A percentile compares a stretch with the other conserved stretches of the same genome.
These are phyloP conservation scores for Amblyornis subalaris DNA, from an alignment of 2,113 vertebrate genomes.

Conservation along the genomic window DNA sequence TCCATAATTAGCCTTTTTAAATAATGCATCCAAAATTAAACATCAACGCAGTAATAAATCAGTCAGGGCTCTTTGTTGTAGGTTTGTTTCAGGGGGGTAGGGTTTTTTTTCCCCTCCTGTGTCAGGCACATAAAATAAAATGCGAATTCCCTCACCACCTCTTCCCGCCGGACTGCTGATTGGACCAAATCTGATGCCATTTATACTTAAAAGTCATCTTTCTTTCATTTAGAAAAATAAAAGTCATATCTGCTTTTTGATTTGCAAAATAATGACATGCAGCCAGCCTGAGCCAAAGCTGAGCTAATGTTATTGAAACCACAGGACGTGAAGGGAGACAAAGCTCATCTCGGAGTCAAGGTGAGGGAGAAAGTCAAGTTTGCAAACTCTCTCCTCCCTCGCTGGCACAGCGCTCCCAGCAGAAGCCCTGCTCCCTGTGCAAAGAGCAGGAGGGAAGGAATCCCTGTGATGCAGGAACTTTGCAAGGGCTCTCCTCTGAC, in stretches of 20 bases:
- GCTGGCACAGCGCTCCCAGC: fast-evolving
- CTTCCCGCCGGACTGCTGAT: not conserved
- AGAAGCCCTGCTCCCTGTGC: not conserved
- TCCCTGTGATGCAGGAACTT: not conserved
- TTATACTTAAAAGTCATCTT: conserved; percentile 31
- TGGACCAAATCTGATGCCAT: not conserved
- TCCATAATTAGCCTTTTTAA: conserved; percentile 70
- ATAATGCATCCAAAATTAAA: conserved; percentile 71
- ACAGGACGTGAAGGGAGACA: conserved; percentile 28
- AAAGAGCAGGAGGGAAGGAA: not conserved
- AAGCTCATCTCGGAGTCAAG: conserved; percentile 40
- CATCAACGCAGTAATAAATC: conserved; percentile 66
- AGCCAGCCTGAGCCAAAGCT: conserved; percentile 13
- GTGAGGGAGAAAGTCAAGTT: conserved; percentile 42
- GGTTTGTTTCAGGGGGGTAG: not conserved
- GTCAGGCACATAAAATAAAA: conserved; percentile 43
- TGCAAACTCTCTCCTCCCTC: not conserved
- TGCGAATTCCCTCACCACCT: not conserved
- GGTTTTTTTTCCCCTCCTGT: not conserved
- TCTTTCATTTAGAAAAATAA: conserved; percentile 30
- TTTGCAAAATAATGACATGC: conserved; percentile 37
- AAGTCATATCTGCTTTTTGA: conserved; percentile 33
- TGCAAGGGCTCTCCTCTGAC: not conserved
- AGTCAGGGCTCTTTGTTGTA: conserved; percentile 56
- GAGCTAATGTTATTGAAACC: conserved; percentile 47